Conservation (phyloP, 2,113 vertebrate species). For the Amphiprion ocellaris region DNA sequence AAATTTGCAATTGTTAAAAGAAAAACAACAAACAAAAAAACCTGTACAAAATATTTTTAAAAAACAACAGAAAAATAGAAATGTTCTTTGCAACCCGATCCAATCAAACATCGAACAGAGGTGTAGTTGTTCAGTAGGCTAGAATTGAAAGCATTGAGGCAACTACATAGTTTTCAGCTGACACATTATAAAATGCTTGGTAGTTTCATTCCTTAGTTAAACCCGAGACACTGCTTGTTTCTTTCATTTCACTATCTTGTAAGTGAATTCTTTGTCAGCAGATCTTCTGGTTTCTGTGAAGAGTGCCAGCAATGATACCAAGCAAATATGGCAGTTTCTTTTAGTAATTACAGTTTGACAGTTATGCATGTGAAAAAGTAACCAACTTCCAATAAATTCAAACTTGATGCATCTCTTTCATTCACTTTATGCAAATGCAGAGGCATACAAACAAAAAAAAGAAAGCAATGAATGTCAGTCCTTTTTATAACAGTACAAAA, state of each 20-base stretch:
- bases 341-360: not conserved
- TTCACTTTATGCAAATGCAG: conserved; percentile 24
- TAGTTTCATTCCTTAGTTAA: conserved; percentile 20
- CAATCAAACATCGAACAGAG: conserved; percentile 3
- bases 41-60: conserved; percentile 53
- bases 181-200: conserved; percentile 21
- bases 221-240: conserved; percentile 13
- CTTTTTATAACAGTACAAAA: conserved; percentile 45
- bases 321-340: not conserved
- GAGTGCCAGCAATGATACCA: conserved; percentile 11
- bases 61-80: conserved; percentile 46
- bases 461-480: conserved; percentile 32
- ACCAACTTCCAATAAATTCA: conserved; percentile 9
- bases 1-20: conserved; percentile 1
- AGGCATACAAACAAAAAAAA: conserved; percentile 15
- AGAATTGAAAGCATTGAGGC: conserved; percentile 10
- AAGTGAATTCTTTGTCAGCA: not conserved
- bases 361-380: not conserved
- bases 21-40: conserved; percentile 11
- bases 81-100: conserved; percentile 14
- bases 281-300: conserved; percentile 31
- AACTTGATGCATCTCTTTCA: not conserved
- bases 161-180: not conserved
- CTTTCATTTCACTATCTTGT: not conserved
- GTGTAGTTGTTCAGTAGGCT: not conserved